These are phyloP conservation scores for Romanogobio albipinnatus DNA, from an alignment of 2,113 vertebrate genomes.

Conservation along the genomic window DNA sequence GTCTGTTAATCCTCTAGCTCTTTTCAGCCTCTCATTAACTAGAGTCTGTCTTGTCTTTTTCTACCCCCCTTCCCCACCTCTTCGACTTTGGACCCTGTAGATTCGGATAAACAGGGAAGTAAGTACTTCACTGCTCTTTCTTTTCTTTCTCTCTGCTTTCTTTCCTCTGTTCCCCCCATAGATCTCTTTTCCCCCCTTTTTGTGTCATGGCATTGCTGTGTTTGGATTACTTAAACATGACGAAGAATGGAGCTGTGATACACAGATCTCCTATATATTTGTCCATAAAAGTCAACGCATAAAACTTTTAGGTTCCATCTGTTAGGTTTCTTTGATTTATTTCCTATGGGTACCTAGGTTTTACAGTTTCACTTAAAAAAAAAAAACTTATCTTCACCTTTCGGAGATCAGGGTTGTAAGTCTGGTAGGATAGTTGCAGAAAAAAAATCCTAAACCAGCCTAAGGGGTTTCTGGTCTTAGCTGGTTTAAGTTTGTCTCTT, in stretches of 20 bases:
- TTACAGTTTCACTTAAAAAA: neutral
- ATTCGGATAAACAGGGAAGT: constrained; percentile 90
- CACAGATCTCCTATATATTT: constrained; percentile 16
- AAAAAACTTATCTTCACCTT: neutral
- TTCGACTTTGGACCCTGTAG: constrained; percentile 82
- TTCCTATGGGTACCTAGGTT: neutral
- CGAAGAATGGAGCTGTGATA: neutral
- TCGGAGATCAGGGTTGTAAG: too few species aligned
- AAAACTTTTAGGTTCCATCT: constrained; percentile 23
- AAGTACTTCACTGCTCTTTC: constrained; percentile 81
- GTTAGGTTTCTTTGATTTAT: neutral
- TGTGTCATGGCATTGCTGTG: constrained; percentile 34
- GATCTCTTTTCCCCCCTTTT: constrained; percentile 4
- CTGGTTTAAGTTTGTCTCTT: neutral
- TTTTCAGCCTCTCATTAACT: constrained; percentile 76
- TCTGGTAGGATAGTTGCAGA: neutral
- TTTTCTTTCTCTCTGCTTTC: constrained; percentile 61
- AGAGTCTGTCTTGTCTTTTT: constrained; percentile 80
- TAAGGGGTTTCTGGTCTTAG: neutral
- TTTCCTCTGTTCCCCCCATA: constrained; percentile 41
- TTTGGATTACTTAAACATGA: constrained; percentile 34
- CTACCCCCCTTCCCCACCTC: constrained; percentile 73
- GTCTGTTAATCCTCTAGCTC: constrained; percentile 66
- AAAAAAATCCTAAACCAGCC: neutral
- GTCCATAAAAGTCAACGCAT: neutral